phyloP scores from a whole-genome alignment of 2,797 vertebrate genomes.

The Gephyroberyx darwinii region DNA sequence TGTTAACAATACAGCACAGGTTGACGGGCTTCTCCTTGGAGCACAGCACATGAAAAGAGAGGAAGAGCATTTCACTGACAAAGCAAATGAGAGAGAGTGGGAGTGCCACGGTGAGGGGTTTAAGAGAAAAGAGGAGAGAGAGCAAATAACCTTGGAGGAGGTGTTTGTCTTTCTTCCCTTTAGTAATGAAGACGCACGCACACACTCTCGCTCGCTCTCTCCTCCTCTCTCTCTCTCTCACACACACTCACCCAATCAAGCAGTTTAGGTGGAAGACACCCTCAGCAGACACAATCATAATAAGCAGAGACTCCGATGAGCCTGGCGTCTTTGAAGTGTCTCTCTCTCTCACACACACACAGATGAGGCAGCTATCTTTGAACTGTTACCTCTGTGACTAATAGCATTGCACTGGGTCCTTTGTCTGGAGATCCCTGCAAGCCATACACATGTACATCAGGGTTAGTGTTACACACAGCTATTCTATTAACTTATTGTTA shows the following conservation, averaged over 20 bases:
- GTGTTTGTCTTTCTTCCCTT: slow-evolving; percentile 47
- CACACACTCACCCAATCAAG: slow-evolving; percentile 58
- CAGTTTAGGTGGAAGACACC: slow-evolving; percentile 52
- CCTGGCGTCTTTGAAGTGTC: slow-evolving; percentile 64
- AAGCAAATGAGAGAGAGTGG: not conserved
- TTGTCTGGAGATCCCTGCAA: slow-evolving; percentile 60
- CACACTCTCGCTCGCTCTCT: not conserved
- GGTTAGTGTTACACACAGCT: not conserved
- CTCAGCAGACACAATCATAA: slow-evolving; percentile 60
- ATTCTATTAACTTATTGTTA: slow-evolving; percentile 5
- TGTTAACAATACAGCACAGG: slow-evolving; percentile 2
- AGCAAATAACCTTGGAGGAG: slow-evolving; percentile 59
- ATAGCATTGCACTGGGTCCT: slow-evolving; percentile 54
- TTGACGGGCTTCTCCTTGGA: slow-evolving; percentile 5
- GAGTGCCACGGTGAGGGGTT: slow-evolving; percentile 13
- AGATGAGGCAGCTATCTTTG: slow-evolving; percentile 65
- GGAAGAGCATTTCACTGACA: not conserved
- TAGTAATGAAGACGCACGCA: slow-evolving; percentile 19
- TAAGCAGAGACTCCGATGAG: slow-evolving; percentile 57
- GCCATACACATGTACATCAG: slow-evolving; percentile 8
- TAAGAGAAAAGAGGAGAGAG: slow-evolving; percentile 27
- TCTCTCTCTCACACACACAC: slow-evolving; percentile 41
- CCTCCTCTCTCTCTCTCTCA: slow-evolving; percentile 19
- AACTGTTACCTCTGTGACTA: slow-evolving; percentile 68
- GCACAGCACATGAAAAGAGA: not conserved